Evolutionary conservation across 1,140 invertebrate genomes (phyloP), one percentile per base, ranked within the genome.

Genomic region (Teleogryllus occipitalis): DNA sequence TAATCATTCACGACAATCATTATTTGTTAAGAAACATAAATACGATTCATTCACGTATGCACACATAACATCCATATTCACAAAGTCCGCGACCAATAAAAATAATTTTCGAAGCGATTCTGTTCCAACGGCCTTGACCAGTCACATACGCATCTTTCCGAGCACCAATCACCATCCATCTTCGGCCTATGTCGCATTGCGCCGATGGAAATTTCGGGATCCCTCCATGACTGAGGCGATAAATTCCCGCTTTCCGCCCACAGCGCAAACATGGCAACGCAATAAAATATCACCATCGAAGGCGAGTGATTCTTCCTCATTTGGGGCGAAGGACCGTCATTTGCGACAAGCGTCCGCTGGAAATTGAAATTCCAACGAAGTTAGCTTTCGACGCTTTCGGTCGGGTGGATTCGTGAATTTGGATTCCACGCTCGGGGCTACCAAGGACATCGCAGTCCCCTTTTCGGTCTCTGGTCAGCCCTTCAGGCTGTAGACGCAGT

Each of bases 341-440:
- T 65, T 65, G 54, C 54, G 18, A 65, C 18, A 18, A 65, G 10
- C 54, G 54, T 10, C 10, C 54, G 54, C 54, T 65, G 10, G 54
- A 65, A 65, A 65, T 65, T 65, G 54, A 65, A 65, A 65, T 65
- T 65, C 54, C 54, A 65, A 65, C 54, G 54, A 65, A 65, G 54
- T 65, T 65, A 65, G 54, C 54, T 39, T 39, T 39, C 27, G 54
- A 10, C 54, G 54, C 54, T 65, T 65, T 18, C 54, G 54, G 54
- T 65, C 18, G 10, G 54, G 54, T 65, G 54, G 18, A 3, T 18
- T 10, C 54, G 54, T 18, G 10, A 18, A 65, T 65, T 2, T 18
- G 54, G 54, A 65, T 65, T 10, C 18, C 54, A 65, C 54, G 54
- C 18, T 5, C 27, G 27, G 27, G 27, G 27, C 27, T 5, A 39